Conservation (phyloP, 2,113 vertebrate species). For the Candoia aspera region DNA sequence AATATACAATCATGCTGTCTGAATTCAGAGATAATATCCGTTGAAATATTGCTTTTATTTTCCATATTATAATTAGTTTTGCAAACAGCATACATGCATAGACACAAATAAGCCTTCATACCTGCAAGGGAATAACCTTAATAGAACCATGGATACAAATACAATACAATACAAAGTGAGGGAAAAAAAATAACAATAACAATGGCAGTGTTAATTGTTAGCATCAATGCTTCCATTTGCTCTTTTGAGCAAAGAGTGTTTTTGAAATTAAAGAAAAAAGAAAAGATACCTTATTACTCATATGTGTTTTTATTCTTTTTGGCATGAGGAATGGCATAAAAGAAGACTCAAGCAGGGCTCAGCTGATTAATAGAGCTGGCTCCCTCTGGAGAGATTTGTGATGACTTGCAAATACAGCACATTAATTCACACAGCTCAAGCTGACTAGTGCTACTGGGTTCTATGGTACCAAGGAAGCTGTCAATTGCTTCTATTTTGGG, state of each 20-base stretch:
- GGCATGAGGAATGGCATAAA: constrained; percentile 43
- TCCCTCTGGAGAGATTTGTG: constrained; percentile 50
- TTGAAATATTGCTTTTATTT: constrained; percentile 4
- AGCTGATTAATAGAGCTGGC: constrained; percentile 57
- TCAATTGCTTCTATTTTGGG: background rate
- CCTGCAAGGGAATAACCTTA: constrained; percentile 42
- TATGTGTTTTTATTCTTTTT: constrained; percentile 54
- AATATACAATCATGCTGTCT: background rate
- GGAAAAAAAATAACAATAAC: background rate
- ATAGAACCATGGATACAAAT: constrained; percentile 17
- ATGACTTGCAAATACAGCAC: constrained; percentile 48
- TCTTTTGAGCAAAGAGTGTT: constrained; percentile 29
- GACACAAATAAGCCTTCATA: constrained; percentile 22
- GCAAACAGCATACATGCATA: constrained; percentile 49
- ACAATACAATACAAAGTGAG: background rate
- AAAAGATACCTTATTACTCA: constrained; percentile 48
- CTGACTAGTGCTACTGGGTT: constrained; percentile 22
- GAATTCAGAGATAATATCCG: background rate
- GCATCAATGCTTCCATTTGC: constrained; percentile 34
- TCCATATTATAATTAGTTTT: constrained; percentile 58
- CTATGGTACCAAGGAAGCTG: constrained; percentile 6
- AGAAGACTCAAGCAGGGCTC: constrained; percentile 38
- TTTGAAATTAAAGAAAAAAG: constrained; percentile 1
- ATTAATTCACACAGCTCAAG: constrained; percentile 61
- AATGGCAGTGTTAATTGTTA: background rate